Percentiles rank a stretch among this genome's conserved stretches.
Evolutionary conservation across 2,797 vertebrate genomes (phyloP).

Genomic region (Gambusia yucatana): DNA sequence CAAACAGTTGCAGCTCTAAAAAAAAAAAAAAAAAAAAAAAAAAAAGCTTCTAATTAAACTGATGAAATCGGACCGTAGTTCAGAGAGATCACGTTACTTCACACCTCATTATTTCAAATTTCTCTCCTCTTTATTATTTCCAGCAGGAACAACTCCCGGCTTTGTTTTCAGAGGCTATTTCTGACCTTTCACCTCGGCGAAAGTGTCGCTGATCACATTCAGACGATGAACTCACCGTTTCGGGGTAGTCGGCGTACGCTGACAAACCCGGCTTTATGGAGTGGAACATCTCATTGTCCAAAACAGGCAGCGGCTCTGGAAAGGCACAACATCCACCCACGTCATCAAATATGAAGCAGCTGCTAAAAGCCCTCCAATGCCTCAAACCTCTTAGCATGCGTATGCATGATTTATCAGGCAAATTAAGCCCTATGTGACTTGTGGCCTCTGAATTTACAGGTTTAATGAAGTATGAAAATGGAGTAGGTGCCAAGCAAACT

Average conservation of each 20-base stretch:
- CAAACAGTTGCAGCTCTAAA: neutral
- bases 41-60: neutral
- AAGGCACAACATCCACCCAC: constrained; percentile 59
- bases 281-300: constrained; percentile 95
- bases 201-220: constrained; percentile 42
- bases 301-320: constrained; percentile 83
- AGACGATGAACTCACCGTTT: constrained; percentile 84
- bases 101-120: constrained; percentile 22
- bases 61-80: neutral
- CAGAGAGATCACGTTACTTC: neutral
- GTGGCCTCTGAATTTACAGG: constrained; percentile 6
- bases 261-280: constrained; percentile 95
- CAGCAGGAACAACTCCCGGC: constrained; percentile 30
- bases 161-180: constrained; percentile 10
- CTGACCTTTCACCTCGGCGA: constrained; percentile 25
- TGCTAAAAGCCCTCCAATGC: constrained; percentile 51
- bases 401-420: constrained; percentile 36
- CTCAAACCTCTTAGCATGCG: constrained; percentile 47
- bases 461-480: constrained; percentile 14
- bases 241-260: constrained; percentile 89
- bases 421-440: constrained; percentile 25
- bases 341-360: constrained; percentile 57
- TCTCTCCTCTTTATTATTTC: constrained; percentile 37
- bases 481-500: constrained; percentile 3
- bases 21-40: neutral